Evolutionary conservation across 1,140 invertebrate genomes (phyloP).

Genomic region (Zaprionus ornatus): DNA sequence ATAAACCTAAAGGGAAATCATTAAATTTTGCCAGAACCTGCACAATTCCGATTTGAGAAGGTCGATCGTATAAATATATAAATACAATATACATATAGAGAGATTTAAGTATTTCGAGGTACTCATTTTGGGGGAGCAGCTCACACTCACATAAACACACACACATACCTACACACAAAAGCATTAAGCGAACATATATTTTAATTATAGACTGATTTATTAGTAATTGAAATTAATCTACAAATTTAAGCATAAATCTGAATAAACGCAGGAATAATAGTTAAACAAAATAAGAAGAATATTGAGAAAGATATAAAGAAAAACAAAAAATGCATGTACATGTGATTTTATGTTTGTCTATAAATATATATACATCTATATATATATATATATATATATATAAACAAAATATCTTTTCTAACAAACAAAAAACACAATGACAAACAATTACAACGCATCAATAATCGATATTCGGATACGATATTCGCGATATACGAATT

Average conservation of each 20-base stretch:
- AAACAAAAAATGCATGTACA: slow-evolving; percentile 32
- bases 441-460: slow-evolving; percentile 14
- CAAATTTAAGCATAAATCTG: slow-evolving; percentile 79
- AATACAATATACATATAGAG: slow-evolving; percentile 24
- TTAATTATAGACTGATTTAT: slow-evolving; percentile 83
- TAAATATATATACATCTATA: slow-evolving; percentile 1
- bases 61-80: slow-evolving; percentile 14
- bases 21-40: slow-evolving; percentile 43
- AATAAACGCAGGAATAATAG: slow-evolving; percentile 80
- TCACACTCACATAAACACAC: slow-evolving; percentile 49
- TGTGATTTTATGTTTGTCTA: slow-evolving; percentile 34
- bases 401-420: slow-evolving; percentile 26
- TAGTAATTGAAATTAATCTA: slow-evolving; percentile 83
- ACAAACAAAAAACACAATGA: slow-evolving; percentile 15
- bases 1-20: slow-evolving; percentile 25
- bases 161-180: slow-evolving; percentile 55
- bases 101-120: slow-evolving; percentile 53
- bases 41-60: slow-evolving; percentile 46
- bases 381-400: background rate
- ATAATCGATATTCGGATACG: slow-evolving; percentile 21
- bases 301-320: background rate
- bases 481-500: slow-evolving; percentile 22
- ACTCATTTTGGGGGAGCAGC: slow-evolving; percentile 54
- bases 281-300: slow-evolving; percentile 41
- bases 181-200: slow-evolving; percentile 82